phyloP scores from a whole-genome alignment of 2,797 vertebrate genomes.

The Garrulus glandarius region DNA sequence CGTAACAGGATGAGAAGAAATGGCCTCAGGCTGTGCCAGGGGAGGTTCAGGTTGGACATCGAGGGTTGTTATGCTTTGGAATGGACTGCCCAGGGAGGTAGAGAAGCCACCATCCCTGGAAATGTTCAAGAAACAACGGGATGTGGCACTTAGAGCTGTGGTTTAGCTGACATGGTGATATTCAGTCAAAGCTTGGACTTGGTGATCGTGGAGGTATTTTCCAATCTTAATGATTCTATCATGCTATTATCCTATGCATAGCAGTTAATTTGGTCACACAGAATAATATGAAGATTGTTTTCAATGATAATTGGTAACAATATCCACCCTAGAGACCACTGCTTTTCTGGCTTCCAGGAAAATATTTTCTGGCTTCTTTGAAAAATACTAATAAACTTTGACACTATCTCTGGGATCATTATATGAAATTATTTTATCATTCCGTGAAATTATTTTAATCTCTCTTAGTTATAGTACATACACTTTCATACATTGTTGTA shows the following conservation, averaged over 20 bases:
- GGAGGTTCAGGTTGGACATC: neutral
- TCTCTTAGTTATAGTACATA: neutral
- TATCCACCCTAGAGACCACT: neutral
- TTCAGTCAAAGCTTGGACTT: neutral
- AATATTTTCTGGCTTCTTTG: neutral
- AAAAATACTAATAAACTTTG: neutral
- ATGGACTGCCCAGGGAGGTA: neutral
- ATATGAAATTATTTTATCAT: neutral
- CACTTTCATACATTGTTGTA: neutral
- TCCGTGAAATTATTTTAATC: neutral
- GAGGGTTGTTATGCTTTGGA: fast-evolving
- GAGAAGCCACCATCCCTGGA: neutral
- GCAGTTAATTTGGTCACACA: neutral
- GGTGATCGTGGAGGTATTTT: neutral
- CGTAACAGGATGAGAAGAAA: neutral
- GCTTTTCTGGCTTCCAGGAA: neutral
- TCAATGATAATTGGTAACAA: neutral
- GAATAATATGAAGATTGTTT: neutral
- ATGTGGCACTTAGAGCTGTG: neutral
- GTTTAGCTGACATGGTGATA: neutral
- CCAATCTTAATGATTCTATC: neutral
- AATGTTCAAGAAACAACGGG: neutral
- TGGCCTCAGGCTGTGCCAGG: neutral
- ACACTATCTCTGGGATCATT: neutral
- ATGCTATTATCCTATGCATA: neutral